Conservation (phyloP, 1,140 invertebrate species). For the Heliconius hewitsoni region DNA sequence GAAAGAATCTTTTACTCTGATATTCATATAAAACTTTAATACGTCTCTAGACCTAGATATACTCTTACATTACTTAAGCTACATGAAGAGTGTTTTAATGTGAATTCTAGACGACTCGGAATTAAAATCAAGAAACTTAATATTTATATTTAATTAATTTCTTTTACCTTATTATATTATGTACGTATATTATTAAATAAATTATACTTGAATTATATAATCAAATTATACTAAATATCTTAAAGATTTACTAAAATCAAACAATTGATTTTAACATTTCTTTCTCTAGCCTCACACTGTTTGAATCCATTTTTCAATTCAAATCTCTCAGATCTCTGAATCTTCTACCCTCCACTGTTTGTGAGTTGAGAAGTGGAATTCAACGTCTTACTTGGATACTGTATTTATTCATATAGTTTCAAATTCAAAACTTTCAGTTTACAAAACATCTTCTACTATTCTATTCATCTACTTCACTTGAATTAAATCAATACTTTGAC, state of each 20-base stretch:
- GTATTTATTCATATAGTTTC: too few relatives aligned
- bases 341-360: too few relatives aligned
- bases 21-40: not conserved
- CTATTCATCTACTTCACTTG: not conserved
- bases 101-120: not conserved
- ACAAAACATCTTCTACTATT: not conserved
- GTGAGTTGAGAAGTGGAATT: too few relatives aligned
- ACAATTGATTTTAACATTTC: too few relatives aligned
- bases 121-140: not conserved
- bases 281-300: not conserved
- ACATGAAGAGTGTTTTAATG: not conserved
- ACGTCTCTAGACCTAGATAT: conserved; percentile 1
- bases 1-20: not conserved
- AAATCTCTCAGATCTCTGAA: too few relatives aligned
- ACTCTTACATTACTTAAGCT: not conserved
- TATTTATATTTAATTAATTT: not conserved
- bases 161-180: too few relatives aligned
- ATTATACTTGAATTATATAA: not conserved
- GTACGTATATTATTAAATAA: not conserved
- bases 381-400: too few relatives aligned
- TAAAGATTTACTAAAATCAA: too few relatives aligned
- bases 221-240: too few relatives aligned
- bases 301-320: too few relatives aligned
- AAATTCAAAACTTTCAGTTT: too few relatives aligned
- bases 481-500: conserved; percentile 36